These are phyloP conservation scores for Hipparchia sbordonii DNA, from an alignment of 2,888 invertebrate genomes.

Conservation along the genomic window DNA sequence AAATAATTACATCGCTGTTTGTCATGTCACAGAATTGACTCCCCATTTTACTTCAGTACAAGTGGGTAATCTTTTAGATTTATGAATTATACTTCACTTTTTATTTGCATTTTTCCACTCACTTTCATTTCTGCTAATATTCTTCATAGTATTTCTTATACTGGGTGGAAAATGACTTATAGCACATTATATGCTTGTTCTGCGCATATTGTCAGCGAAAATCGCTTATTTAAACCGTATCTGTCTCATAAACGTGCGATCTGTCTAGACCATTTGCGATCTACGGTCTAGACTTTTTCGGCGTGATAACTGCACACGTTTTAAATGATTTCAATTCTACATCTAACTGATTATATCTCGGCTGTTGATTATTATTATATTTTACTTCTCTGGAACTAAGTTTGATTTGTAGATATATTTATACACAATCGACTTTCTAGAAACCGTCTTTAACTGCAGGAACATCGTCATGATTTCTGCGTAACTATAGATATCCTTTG, in stretches of 20 bases:
- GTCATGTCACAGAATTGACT: neutral
- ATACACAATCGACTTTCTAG: too few relatives aligned
- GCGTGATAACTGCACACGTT: slow-evolving; percentile 11
- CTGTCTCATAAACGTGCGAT: neutral
- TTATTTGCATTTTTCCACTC: neutral
- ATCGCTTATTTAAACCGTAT: neutral
- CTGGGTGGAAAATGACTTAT: too few relatives aligned
- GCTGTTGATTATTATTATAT: neutral
- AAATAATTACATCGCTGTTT: neutral
- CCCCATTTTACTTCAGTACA: neutral
- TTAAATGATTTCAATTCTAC: neutral
- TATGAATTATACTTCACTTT: neutral
- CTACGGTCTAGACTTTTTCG: neutral
- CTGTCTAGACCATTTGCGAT: slow-evolving; percentile 1
- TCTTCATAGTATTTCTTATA: too few relatives aligned
- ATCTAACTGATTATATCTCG: neutral
- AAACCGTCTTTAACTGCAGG: too few relatives aligned
- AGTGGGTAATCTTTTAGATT: neutral
- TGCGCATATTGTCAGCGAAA: neutral
- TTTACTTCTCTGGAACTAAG: too few relatives aligned
- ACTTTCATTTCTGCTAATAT: neutral
- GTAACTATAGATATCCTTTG: too few relatives aligned
- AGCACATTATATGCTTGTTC: neutral
- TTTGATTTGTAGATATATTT: too few relatives aligned
- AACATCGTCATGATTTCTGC: too few relatives aligned